Percentiles rank a stretch among this genome's conserved stretches.
Conservation (phyloP, 1,140 invertebrate species). For the Choristoneura fumiferana region DNA sequence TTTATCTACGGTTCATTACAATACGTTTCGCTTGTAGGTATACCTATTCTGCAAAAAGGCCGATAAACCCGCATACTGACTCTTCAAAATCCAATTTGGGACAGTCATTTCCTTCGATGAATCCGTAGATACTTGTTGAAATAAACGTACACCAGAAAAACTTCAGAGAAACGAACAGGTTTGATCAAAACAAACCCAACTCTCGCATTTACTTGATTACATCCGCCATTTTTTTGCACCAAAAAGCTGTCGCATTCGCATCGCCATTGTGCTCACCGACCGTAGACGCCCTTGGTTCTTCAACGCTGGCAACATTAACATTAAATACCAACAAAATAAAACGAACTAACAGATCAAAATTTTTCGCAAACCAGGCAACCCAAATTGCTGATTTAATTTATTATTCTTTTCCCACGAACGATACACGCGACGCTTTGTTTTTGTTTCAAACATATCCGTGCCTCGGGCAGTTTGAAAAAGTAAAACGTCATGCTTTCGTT, state of each 20-base stretch:
- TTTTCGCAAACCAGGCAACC: conserved; percentile 50
- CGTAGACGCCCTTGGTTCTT: conserved; percentile 38
- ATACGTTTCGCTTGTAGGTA: too few species aligned
- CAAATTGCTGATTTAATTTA: conserved; percentile 42
- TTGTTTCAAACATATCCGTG: conserved; percentile 52
- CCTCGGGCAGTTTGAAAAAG: conserved; percentile 53
- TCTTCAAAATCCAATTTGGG: too few species aligned
- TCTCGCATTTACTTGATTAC: conserved; percentile 36
- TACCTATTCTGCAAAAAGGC: too few species aligned
- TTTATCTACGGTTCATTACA: too few species aligned
- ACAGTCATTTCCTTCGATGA: too few species aligned
- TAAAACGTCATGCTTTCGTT: conserved; percentile 51
- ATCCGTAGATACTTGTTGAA: too few species aligned
- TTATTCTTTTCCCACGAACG: conserved; percentile 68
- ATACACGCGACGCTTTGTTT: conserved; percentile 45
- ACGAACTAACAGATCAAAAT: conserved; percentile 30
- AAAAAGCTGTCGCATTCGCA: conserved; percentile 48
- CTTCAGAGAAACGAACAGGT: conserved; percentile 24
- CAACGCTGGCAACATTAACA: conserved; percentile 27
- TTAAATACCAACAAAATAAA: conserved; percentile 11
- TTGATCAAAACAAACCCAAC: conserved; percentile 29
- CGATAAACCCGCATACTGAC: too few species aligned
- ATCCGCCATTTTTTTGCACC: conserved; percentile 47
- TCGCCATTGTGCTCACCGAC: conserved; percentile 44
- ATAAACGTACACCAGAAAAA: too few species aligned